Evolutionary conservation across 1,140 invertebrate species (phyloP).

Genomic region (Drosophila micromelanica): DNA sequence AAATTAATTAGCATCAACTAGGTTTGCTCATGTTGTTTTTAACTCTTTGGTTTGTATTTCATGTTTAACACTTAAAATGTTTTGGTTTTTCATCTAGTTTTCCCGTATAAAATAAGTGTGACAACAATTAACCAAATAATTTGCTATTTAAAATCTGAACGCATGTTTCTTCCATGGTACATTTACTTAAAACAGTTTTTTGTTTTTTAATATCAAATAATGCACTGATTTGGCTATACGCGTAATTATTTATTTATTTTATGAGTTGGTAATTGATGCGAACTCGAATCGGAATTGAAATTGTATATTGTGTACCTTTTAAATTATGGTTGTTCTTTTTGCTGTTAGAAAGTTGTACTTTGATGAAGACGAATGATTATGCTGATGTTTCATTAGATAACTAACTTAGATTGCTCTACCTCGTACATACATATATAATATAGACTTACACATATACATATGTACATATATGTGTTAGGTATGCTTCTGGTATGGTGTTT

Average conservation of each 20-base stretch:
- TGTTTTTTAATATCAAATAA: conserved; percentile 71
- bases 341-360: conserved; percentile 69
- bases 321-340: conserved; percentile 28
- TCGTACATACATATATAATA: conserved; percentile 3
- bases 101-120: conserved; percentile 65
- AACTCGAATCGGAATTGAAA: conserved; percentile 56
- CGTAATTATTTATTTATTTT: conserved; percentile 29
- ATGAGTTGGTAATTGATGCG: conserved; percentile 50
- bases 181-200: conserved; percentile 38
- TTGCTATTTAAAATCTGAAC: conserved; percentile 77
- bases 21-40: conserved; percentile 44
- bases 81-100: conserved; percentile 19
- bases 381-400: conserved; percentile 53
- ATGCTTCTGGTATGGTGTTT: conserved; percentile 21
- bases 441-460: conserved; percentile 5
- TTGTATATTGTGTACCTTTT: conserved; percentile 30
- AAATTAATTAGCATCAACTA: conserved; percentile 76
- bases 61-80: conserved; percentile 67
- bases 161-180: conserved; percentile 22
- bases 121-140: conserved; percentile 79
- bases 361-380: conserved; percentile 79
- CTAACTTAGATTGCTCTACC: conserved; percentile 43
- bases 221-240: conserved; percentile 65
- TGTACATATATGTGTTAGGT: conserved; percentile 7
- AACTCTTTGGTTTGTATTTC: conserved; percentile 72